A percentile compares a stretch with the other conserved stretches of the same genome.
phyloP scores from a whole-genome alignment of 1,140 invertebrate species.

The Drosophila burlai region DNA sequence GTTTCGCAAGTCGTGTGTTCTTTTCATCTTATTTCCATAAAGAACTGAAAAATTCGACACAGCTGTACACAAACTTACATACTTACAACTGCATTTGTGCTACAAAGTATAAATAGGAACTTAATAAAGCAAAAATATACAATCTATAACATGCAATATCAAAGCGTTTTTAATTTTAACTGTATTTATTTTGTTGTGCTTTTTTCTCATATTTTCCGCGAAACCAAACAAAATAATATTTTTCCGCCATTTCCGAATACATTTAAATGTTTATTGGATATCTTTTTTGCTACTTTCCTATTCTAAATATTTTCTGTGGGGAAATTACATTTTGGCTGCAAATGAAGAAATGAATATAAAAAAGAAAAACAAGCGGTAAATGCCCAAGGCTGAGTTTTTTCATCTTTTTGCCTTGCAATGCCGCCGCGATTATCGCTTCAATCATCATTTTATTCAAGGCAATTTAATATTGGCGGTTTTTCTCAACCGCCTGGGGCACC shows the following conservation, averaged over 20 bases:
- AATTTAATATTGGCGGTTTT: slow-evolving; percentile 25
- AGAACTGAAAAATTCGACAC: not conserved
- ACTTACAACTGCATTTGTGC: not conserved
- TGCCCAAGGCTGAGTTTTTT: slow-evolving; percentile 3
- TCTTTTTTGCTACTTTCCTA: slow-evolving; percentile 1
- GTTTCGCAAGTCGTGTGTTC: too few relatives aligned
- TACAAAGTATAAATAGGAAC: not conserved
- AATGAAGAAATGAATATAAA: not conserved
- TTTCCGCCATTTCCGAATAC: not conserved
- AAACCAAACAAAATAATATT: not conserved
- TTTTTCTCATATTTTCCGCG: not conserved
- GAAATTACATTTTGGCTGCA: slow-evolving; percentile 27
- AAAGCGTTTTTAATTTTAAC: not conserved
- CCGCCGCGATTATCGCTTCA: slow-evolving; percentile 13
- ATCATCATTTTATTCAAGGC: slow-evolving; percentile 28
- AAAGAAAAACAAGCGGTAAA: not conserved
- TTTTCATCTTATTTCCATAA: not conserved
- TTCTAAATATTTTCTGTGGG: slow-evolving; percentile 11
- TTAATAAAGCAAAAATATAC: not conserved
- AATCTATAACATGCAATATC: not conserved
- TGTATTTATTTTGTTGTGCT: not conserved
- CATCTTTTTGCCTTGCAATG: slow-evolving; percentile 9
- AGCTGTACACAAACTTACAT: too few relatives aligned
- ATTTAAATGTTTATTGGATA: not conserved
- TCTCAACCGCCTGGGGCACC: slow-evolving; percentile 30